These are phyloP conservation scores for Seriola quinqueradiata DNA, from an alignment of 2,113 vertebrate species.

Conservation along the genomic window DNA sequence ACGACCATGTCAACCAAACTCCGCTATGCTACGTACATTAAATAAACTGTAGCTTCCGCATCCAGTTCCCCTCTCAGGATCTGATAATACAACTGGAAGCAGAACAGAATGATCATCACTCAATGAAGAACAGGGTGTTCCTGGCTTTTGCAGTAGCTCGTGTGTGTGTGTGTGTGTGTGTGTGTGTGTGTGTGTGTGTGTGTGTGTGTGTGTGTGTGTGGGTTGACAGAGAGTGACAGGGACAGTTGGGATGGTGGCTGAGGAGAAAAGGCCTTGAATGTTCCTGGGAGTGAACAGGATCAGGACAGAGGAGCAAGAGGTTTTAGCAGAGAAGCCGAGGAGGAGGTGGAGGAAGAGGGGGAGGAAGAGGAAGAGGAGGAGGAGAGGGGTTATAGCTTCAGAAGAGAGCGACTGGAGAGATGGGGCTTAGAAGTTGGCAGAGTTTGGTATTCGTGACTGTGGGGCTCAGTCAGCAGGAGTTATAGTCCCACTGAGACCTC, in stretches of 20 bases:
- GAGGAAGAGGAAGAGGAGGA: constrained; percentile 19
- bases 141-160: constrained; percentile 10
- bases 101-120: not conserved
- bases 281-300: constrained; percentile 70
- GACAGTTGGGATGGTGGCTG: constrained; percentile 40
- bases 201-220: constrained; percentile 16
- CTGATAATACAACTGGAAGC: not conserved
- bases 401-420: constrained; percentile 62
- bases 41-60: not conserved
- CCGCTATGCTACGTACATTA: not conserved
- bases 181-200: constrained; percentile 22
- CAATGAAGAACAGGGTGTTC: not conserved
- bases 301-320: constrained; percentile 66
- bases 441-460: constrained; percentile 70
- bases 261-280: constrained; percentile 46
- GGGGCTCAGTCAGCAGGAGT: constrained; percentile 71
- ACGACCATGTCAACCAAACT: not conserved
- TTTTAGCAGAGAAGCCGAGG: constrained; percentile 53
- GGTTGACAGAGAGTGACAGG: constrained; percentile 43
- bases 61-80: not conserved
- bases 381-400: constrained; percentile 64
- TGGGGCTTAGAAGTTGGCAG: constrained; percentile 68
- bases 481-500: constrained; percentile 60
- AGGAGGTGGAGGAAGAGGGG: constrained; percentile 35
- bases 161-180: constrained; percentile 17